A percentile compares a stretch with the other conserved stretches of the same genome.
phyloP scores from a whole-genome alignment of 2,888 invertebrate species.

The Mellilla xanthometata region DNA sequence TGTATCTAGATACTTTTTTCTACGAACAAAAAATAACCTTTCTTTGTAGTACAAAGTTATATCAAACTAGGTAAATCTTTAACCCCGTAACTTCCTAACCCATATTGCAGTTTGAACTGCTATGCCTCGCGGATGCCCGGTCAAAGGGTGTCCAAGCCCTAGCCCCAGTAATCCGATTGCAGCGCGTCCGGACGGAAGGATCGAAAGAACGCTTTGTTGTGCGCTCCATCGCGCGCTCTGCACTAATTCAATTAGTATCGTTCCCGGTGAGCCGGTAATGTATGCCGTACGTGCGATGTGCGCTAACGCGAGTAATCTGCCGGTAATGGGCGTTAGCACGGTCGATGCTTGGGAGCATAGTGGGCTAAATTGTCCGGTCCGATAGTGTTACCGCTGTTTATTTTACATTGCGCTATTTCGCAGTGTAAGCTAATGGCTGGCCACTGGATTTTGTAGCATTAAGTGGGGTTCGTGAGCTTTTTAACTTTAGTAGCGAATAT shows the following conservation, averaged over 20 bases:
- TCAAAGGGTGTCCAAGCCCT: conserved; percentile 45
- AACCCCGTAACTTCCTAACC: conserved; percentile 5
- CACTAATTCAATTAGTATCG: conserved; percentile 66
- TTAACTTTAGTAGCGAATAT: too few relatives aligned
- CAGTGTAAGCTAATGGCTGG: not conserved
- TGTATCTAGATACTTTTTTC: too few relatives aligned
- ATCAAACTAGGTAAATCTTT: not conserved
- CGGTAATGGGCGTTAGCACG: conserved; percentile 18
- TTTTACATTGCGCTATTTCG: not conserved
- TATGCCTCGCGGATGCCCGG: conserved; percentile 1
- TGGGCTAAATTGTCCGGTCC: conserved; percentile 16
- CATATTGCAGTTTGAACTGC: conserved; percentile 21
- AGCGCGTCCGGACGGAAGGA: conserved; percentile 48
- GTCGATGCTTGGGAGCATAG: conserved; percentile 15
- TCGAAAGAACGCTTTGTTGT: conserved; percentile 54
- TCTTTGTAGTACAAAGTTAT: not conserved
- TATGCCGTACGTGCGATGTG: conserved; percentile 28
- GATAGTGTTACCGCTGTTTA: conserved; percentile 18
- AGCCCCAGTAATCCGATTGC: conserved; percentile 70
- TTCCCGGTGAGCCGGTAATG: conserved; percentile 38
- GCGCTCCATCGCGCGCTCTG: conserved; percentile 56
- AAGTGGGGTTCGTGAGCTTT: not conserved
- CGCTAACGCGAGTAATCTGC: conserved; percentile 26
- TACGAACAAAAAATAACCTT: too few relatives aligned
- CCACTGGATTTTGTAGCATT: conserved; percentile 1